Evolutionary conservation across 2,888 invertebrate species (phyloP).

Genomic region (Tenthredo distinguenda): DNA sequence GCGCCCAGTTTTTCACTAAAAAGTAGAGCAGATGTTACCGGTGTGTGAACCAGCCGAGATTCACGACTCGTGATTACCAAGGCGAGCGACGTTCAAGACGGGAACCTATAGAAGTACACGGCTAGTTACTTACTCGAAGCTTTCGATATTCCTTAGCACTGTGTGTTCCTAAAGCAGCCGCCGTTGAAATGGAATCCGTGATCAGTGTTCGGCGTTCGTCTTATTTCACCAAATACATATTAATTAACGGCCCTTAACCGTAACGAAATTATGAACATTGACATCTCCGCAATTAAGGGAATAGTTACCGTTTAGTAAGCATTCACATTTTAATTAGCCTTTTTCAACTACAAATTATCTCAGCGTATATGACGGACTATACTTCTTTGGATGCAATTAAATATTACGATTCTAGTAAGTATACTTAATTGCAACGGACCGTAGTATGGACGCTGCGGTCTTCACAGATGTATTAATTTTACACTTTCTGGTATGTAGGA

Average conservation of each 20-base stretch:
- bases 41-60: constrained; percentile 26
- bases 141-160: background rate
- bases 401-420: constrained; percentile 16
- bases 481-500: background rate
- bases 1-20: background rate
- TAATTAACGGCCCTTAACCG: constrained; percentile 14
- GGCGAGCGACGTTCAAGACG: background rate
- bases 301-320: constrained; percentile 23
- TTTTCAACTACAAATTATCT: constrained; percentile 24
- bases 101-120: constrained; percentile 17
- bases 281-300: constrained; percentile 13
- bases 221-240: constrained; percentile 27
- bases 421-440: constrained; percentile 13
- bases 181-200: constrained; percentile 15
- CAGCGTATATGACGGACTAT: background rate
- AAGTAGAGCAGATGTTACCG: constrained; percentile 49
- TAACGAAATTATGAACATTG: constrained; percentile 19
- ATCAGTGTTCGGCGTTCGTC: constrained; percentile 11
- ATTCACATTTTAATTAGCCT: constrained; percentile 30
- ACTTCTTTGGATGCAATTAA: constrained; percentile 36
- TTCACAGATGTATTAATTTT: constrained; percentile 3
- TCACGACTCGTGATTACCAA: constrained; percentile 41
- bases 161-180: background rate
- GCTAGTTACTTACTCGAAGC: constrained; percentile 28
- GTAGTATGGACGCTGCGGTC: background rate